Percentiles rank a stretch among this genome's conserved stretches.
Evolutionary conservation across 2,797 vertebrate species (phyloP).

Genomic region (Brachymystax lenok): DNA sequence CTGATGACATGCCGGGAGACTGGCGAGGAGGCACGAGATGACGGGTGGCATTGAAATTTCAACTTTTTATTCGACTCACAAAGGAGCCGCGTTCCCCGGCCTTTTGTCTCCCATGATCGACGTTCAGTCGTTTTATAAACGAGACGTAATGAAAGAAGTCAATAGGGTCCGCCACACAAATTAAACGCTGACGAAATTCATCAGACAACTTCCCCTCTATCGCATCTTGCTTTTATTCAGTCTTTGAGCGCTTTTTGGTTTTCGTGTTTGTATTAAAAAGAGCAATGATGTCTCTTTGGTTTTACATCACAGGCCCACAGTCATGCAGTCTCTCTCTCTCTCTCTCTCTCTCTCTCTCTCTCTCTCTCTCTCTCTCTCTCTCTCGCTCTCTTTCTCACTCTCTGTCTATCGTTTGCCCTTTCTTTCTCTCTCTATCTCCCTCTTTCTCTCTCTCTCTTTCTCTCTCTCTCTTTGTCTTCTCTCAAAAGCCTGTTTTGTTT

Average conservation of each 20-base stretch:
- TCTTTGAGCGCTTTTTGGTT: background rate
- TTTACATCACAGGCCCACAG: background rate
- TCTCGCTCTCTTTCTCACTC: too few species aligned
- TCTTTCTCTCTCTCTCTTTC: background rate
- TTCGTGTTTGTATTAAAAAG: conserved; percentile 16
- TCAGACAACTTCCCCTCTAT: conserved; percentile 25
- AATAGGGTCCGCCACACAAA: background rate
- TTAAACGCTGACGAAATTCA: conserved; percentile 14
- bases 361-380: background rate
- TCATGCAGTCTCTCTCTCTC: background rate
- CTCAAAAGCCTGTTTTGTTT: conserved; percentile 20
- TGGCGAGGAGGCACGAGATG: conserved; percentile 21
- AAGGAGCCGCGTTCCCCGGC: conserved; percentile 11
- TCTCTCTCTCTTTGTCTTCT: background rate
- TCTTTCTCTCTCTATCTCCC: too few species aligned
- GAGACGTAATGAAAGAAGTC: conserved; percentile 16
- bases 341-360: background rate
- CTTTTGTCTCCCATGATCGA: conserved; percentile 27
- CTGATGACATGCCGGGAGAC: conserved; percentile 28
- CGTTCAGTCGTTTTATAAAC: conserved; percentile 24
- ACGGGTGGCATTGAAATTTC: conserved; percentile 22
- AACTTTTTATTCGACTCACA: conserved; percentile 26
- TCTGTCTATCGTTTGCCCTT: too few species aligned
- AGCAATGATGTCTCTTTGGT: background rate
- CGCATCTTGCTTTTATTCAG: background rate